phyloP scores from a whole-genome alignment of 2,888 invertebrate species.

The Aethes cnicana region DNA sequence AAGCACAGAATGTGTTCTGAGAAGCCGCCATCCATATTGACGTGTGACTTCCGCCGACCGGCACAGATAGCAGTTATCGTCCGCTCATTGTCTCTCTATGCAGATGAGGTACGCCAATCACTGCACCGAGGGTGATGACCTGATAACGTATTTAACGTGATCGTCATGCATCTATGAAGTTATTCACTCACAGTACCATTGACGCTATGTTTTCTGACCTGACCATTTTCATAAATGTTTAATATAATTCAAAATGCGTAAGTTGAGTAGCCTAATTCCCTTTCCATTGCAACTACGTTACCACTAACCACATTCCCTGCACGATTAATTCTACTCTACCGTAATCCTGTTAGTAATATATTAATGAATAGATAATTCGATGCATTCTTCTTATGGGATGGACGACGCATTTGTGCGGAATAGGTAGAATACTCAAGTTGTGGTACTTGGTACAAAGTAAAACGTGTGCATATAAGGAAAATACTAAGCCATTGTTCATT shows the following conservation, averaged over 20 bases:
- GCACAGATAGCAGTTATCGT: constrained; percentile 77
- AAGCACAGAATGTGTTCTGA: constrained; percentile 53
- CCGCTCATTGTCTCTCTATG: constrained; percentile 76
- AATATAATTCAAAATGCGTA: no score
- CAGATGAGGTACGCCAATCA: constrained; percentile 63
- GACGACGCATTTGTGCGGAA: constrained; percentile 22
- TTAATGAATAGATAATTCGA: background rate
- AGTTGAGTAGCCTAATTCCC: no score
- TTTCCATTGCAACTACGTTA: no score
- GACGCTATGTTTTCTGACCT: no score
- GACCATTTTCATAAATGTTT: no score
- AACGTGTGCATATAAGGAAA: constrained; percentile 35
- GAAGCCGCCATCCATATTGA: constrained; percentile 62
- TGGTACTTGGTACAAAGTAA: constrained; percentile 26
- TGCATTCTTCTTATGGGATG: constrained; percentile 25
- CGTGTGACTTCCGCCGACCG: constrained; percentile 62
- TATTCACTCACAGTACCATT: no score
- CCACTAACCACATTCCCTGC: constrained; percentile 39
- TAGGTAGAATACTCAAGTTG: constrained; percentile 17
- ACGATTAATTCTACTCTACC: background rate
- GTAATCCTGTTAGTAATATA: background rate
- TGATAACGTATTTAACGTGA: constrained; percentile 58
- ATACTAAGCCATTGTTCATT: constrained; percentile 36
- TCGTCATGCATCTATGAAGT: no score
- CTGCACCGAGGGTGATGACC: constrained; percentile 63